Evolutionary conservation across 2,888 invertebrate species (phyloP), one percentile per base, ranked within the genome.

Genomic region (Oeneis ivallda): DNA sequence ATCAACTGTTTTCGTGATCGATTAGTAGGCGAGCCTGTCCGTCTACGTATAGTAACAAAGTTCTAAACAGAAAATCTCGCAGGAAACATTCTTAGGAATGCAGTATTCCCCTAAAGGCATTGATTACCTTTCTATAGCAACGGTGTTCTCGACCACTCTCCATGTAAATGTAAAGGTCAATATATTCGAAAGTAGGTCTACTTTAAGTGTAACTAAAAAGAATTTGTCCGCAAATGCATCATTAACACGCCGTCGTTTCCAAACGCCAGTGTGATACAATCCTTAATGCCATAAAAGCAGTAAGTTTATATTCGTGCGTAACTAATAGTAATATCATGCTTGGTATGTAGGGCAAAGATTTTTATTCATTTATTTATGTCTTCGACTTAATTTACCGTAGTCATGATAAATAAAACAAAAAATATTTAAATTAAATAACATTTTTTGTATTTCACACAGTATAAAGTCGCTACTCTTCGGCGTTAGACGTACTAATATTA

Each of bases 271-370:
- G 49, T 39, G 19, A 34, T 15, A 59, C 15, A 15, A 19, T 37
- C 0, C 17, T 43, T 47, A 50, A 19, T 19, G 39, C 50, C 70
- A 71, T 70, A 50, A 71, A 70, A 68, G 71, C 74, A 74, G 74
- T 77, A 75, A 74, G 72, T 76, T 62, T 76, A 78, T 73, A 77
- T 70, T 70, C 73, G 72, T 77, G 72, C 75, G 77, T 71, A 75
- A 72, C 77, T 71, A 74, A 79, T n/a, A n/a, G n/a, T n/a, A n/a
- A n/a, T 76, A 63, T 65, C 56, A 62, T 65, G 59, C 66, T 68
- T 66, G 57, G 68, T 65, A 71, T 70, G 70, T 71, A 52, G 68
- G 70, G 58, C 71, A 62, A 64, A 59, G 60, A 64, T 54, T 54
- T 39, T 54, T 34, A 34, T 26, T 26, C 26, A 26, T 26, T 5